Evolutionary conservation across 1,140 invertebrate species (phyloP).

Genomic region (Sitobion miscanthi): DNA sequence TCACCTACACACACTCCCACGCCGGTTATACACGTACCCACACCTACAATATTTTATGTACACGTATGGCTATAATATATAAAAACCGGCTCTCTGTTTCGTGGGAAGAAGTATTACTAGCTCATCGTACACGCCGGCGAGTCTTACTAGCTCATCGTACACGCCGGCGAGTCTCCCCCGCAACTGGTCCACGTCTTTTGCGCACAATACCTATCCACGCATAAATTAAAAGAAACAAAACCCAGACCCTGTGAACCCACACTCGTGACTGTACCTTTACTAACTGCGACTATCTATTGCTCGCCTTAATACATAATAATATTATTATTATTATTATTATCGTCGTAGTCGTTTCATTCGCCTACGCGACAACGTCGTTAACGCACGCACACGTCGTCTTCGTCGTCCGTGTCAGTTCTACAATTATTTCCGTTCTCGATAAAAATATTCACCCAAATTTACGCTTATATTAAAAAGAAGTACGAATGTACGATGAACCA

Average conservation of each 20-base stretch:
- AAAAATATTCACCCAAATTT: background rate
- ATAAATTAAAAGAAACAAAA: constrained; percentile 31
- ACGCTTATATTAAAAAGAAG: background rate
- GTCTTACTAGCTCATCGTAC: background rate
- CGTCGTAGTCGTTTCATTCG: background rate
- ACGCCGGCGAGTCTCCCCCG: background rate
- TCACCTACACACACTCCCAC: constrained; percentile 2
- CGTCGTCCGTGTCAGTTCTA: background rate
- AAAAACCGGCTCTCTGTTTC: background rate
- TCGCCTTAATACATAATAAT: background rate
- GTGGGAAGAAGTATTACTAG: constrained; percentile 30
- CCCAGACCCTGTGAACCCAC: background rate
- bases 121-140: no score
- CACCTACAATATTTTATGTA: background rate
- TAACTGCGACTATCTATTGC: background rate
- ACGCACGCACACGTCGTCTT: background rate
- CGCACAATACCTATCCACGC: background rate
- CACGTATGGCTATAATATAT: no score
- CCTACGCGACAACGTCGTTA: background rate
- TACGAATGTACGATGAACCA: background rate
- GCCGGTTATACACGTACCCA: background rate
- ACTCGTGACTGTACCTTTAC: background rate
- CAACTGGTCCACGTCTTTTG: background rate
- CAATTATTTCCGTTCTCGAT: background rate
- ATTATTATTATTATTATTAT: no score